These are phyloP conservation scores for Sphaeridia pumilis DNA, from an alignment of 2,888 invertebrate genomes.

Conservation along the genomic window DNA sequence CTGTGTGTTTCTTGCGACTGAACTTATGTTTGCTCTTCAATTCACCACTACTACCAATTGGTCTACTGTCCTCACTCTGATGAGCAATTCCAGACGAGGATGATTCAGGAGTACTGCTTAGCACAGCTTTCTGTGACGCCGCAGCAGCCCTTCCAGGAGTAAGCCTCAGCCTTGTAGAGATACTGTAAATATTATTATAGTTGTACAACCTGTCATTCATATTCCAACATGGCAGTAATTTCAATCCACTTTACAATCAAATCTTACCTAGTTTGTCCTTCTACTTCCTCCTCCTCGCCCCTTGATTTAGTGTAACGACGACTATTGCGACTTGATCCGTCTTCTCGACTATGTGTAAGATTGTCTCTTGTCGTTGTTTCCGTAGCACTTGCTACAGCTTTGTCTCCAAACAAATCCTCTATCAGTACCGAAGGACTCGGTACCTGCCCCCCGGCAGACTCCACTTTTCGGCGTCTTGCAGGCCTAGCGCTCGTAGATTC, in stretches of 20 bases:
- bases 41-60: too few relatives aligned
- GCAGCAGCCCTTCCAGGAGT: slow-evolving; percentile 35
- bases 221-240: too few relatives aligned
- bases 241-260: too few relatives aligned
- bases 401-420: not conserved
- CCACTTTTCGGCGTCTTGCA: slow-evolving; percentile 14
- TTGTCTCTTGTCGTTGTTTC: not conserved
- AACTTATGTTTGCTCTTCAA: too few relatives aligned
- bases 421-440: slow-evolving; percentile 4
- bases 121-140: slow-evolving; percentile 29
- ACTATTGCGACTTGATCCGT: too few relatives aligned
- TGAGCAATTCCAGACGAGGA: slow-evolving; percentile 9
- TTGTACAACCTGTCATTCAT: too few relatives aligned
- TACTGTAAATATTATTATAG: slow-evolving; percentile 10
- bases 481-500: slow-evolving; percentile 2
- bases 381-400: not conserved
- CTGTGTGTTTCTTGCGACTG: too few relatives aligned
- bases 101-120: slow-evolving; percentile 16
- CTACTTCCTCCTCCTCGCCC: too few relatives aligned
- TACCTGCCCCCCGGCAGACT: slow-evolving; percentile 8
- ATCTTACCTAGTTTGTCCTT: too few relatives aligned
- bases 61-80: too few relatives aligned
- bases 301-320: too few relatives aligned
- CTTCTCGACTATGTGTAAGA: not conserved
- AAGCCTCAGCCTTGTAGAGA: slow-evolving; percentile 26